phyloP scores from a whole-genome alignment of 2,113 vertebrate species.

The Ploceus nigricollis region DNA sequence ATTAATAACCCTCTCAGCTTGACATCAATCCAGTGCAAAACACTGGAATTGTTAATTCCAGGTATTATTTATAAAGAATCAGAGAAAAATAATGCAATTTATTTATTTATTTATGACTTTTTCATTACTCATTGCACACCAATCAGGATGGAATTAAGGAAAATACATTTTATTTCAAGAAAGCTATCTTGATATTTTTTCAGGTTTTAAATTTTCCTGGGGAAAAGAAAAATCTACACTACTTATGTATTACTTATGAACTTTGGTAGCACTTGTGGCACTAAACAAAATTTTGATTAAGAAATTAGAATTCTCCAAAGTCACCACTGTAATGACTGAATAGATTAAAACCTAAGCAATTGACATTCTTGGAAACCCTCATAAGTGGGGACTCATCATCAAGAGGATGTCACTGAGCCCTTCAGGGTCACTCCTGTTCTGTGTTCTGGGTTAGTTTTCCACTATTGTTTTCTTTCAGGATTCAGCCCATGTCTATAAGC shows the following conservation, averaged over 20 bases:
- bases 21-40: background rate
- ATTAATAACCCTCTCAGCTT: background rate
- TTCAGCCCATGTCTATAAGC: background rate
- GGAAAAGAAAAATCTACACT: background rate
- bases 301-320: background rate
- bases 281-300: background rate
- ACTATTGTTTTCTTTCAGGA: background rate
- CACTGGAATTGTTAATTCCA: background rate
- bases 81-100: background rate
- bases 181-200: background rate
- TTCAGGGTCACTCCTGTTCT: background rate
- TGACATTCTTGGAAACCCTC: background rate
- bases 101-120: too few relatives aligned
- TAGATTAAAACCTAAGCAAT: background rate
- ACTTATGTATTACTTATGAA: background rate
- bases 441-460: background rate
- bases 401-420: background rate
- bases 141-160: background rate
- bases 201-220: background rate
- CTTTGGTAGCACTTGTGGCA: background rate
- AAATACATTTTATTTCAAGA: background rate
- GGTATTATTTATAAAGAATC: background rate
- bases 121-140: background rate
- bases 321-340: background rate
- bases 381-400: background rate